phyloP scores from a whole-genome alignment of 2,888 invertebrate species.

The Melanophora roralis region DNA sequence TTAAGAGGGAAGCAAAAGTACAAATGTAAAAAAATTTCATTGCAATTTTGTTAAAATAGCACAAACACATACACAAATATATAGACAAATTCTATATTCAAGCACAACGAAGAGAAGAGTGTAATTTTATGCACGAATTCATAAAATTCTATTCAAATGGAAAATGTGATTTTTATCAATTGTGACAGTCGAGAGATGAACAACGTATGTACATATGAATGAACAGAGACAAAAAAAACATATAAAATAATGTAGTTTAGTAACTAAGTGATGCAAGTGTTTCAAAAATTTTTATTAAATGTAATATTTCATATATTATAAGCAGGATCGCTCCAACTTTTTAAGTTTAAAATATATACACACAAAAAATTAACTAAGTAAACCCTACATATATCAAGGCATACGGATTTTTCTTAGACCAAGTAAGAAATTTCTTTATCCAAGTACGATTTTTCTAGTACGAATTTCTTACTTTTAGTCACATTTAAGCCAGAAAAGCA shows the following conservation, averaged over 20 bases:
- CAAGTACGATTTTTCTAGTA: too few relatives aligned
- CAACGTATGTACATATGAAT: conserved; percentile 23
- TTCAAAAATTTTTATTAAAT: neutral
- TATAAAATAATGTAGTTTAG: conserved; percentile 34
- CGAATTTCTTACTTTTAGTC: too few relatives aligned
- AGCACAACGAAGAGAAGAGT: conserved; percentile 49
- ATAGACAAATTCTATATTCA: neutral
- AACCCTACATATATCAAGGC: too few relatives aligned
- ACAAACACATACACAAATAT: conserved; percentile 7
- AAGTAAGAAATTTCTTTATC: too few relatives aligned
- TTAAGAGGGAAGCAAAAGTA: neutral
- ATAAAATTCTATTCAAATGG: conserved; percentile 75
- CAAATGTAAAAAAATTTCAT: conserved; percentile 34
- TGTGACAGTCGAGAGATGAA: conserved; percentile 70
- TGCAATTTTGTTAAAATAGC: conserved; percentile 34
- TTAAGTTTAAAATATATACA: too few relatives aligned
- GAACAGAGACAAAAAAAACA: neutral
- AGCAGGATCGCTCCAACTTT: too few relatives aligned
- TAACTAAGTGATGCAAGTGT: conserved; percentile 36
- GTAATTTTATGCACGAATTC: conserved; percentile 76
- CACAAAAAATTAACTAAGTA: too few relatives aligned
- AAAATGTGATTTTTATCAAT: conserved; percentile 76
- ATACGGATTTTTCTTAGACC: too few relatives aligned
- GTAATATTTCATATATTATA: neutral
- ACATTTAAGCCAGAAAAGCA: too few relatives aligned